Base-by-base conservation (phyloP, 2,113 vertebrate species). In the Cottus gobio region DNA sequence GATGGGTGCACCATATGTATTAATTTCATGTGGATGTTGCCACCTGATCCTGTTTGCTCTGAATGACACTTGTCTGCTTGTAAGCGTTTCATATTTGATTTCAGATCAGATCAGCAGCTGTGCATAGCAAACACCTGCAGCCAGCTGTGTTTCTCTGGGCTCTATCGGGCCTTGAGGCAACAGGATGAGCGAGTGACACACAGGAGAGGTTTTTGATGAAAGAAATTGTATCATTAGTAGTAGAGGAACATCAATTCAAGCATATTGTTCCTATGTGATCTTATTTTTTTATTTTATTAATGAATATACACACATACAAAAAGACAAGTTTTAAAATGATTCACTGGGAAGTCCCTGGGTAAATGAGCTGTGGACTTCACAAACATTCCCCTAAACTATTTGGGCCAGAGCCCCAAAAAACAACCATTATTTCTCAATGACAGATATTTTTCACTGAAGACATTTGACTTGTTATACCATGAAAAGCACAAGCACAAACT, bases 31-130 rank as follows among this genome's bases (percentile, higher is more conserved):
- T 46, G n/a, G 34, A 62, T 31, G 30, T 44, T 39, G 86, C 65
- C 88, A 93, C 77, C 74, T 76, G 88, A 93, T 93, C 90, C 82
- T 20, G 48, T 86, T 75, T 88, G 60, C 30, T 52, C 58, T 85
- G 48, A 85, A 79, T 80, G 44, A 46, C 34, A 72, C 60, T 62
- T 73, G 80, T 88, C 61, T 68, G 20, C 65, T 64, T 80, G 57
- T 58, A 48, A 64, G 80, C 4, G 22, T 26, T 86, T 82, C 75
- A 89, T 90, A 89, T 93, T 86, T 90, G 71, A 90, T 93, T 93
- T 91, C 92, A 93, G 69, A 91, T 86, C 72, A 66, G 36, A 63
- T 37, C 62, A 26, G 44, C 30, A 31, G 30, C 30, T 83, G 58
- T 83, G 58, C 87, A 87, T 62, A 83, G 31, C 77, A 86, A 73